phyloP scores from a whole-genome alignment of 2,888 invertebrate species.

The Acronicta psi region DNA sequence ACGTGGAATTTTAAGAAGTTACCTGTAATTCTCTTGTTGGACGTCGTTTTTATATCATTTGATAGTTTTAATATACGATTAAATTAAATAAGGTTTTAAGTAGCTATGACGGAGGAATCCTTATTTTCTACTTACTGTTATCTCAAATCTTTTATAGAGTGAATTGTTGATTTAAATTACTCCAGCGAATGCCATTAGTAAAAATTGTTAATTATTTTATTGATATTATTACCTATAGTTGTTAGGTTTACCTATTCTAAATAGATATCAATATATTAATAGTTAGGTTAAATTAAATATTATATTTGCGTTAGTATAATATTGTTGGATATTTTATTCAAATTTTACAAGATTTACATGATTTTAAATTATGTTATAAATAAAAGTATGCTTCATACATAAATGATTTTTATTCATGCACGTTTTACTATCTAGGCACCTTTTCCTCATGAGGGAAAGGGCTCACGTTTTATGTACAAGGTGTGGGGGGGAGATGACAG shows the following conservation, averaged over 20 bases:
- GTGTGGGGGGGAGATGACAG: too few species aligned
- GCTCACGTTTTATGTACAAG: too few species aligned
- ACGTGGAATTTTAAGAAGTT: constrained; percentile 60
- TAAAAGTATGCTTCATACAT: constrained; percentile 80
- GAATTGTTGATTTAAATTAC: constrained; percentile 59
- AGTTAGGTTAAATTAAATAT: constrained; percentile 60
- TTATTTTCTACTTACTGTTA: constrained; percentile 57
- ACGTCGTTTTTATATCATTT: constrained; percentile 40
- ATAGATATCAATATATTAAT: constrained; percentile 61
- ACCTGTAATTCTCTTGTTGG: constrained; percentile 55
- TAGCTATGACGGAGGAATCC: constrained; percentile 41
- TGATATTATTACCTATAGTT: constrained; percentile 46
- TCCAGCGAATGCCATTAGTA: constrained; percentile 79
- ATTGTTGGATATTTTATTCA: constrained; percentile 85
- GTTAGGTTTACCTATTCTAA: constrained; percentile 50
- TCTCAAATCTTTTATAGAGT: constrained; percentile 57
- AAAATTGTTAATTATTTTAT: constrained; percentile 63
- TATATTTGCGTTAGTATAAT: constrained; percentile 71
- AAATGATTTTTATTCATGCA: constrained; percentile 18
- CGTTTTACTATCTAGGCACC: too few species aligned
- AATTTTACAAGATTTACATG: constrained; percentile 86
- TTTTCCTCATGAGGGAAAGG: too few species aligned
- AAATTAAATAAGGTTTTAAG: constrained; percentile 40
- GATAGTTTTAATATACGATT: constrained; percentile 38
- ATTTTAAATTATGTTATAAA: constrained; percentile 85